phyloP scores from a whole-genome alignment of 1,140 invertebrate genomes.

The Caerostris darwini region DNA sequence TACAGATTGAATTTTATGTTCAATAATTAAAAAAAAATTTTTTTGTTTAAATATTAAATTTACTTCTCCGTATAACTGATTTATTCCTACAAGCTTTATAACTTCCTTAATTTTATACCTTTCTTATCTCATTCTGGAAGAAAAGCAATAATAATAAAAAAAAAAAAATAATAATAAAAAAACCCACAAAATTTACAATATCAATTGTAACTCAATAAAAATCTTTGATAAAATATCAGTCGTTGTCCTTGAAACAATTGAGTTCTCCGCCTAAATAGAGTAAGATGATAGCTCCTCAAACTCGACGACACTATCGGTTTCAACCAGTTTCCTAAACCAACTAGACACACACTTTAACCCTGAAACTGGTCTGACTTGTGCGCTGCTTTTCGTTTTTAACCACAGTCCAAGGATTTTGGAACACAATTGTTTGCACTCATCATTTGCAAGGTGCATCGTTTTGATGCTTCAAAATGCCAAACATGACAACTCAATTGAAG shows the following conservation, averaged over 20 bases:
- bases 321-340: slow-evolving; percentile 60
- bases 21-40: too few species aligned
- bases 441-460: neutral
- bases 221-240: neutral
- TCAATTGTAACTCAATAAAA: neutral
- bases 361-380: slow-evolving; percentile 53
- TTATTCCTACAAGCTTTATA: too few species aligned
- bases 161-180: too few species aligned
- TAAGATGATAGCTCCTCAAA: slow-evolving; percentile 44
- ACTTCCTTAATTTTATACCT: too few species aligned
- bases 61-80: too few species aligned
- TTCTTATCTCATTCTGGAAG: too few species aligned
- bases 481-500: neutral
- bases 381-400: neutral
- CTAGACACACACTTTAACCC: neutral
- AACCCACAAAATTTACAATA: neutral
- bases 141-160: too few species aligned
- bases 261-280: neutral
- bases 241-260: slow-evolving; percentile 45
- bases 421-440: neutral
- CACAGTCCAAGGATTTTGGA: neutral
- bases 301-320: slow-evolving; percentile 48
- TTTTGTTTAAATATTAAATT: too few species aligned
- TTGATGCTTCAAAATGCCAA: neutral
- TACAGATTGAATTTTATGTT: too few species aligned